Percentiles rank a stretch among this genome's conserved stretches.
phyloP scores from a whole-genome alignment of 2,797 vertebrate genomes.

The Rhyacichthys aspro region DNA sequence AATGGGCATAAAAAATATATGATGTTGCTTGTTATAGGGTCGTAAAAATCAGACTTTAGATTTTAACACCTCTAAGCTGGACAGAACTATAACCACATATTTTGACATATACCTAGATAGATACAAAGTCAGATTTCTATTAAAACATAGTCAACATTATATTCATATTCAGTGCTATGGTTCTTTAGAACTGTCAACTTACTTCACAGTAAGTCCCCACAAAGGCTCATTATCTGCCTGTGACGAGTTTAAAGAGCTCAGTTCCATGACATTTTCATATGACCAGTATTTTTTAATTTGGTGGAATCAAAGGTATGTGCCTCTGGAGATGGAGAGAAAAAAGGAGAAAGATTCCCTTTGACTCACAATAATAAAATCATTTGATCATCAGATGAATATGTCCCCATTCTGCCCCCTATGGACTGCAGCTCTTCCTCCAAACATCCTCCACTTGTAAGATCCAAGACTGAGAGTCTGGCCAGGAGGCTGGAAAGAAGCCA shows the following conservation, averaged over 20 bases:
- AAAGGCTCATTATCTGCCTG: conserved; percentile 19
- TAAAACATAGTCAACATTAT: too few relatives aligned
- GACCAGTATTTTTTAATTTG: conserved; percentile 34
- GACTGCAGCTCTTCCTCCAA: conserved; percentile 16
- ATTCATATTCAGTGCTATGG: too few relatives aligned
- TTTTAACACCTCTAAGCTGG: too few relatives aligned
- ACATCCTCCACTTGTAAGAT: conserved; percentile 22
- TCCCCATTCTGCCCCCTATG: conserved; percentile 17
- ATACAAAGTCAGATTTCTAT: too few relatives aligned
- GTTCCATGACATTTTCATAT: conserved; percentile 44
- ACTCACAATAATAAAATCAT: conserved; percentile 50
- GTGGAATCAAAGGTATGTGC: conserved; percentile 45
- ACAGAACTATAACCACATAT: too few relatives aligned
- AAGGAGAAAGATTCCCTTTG: conserved; percentile 63
- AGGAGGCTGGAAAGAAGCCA: conserved; percentile 30
- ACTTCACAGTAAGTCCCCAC: neutral
- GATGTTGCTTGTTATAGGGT: too few relatives aligned
- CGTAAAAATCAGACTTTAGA: too few relatives aligned
- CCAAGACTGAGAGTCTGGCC: conserved; percentile 24
- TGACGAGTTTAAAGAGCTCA: conserved; percentile 6
- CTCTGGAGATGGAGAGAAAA: conserved; percentile 9
- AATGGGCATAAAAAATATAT: too few relatives aligned
- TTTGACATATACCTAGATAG: too few relatives aligned
- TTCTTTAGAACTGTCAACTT: neutral
- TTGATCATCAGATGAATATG: conserved; percentile 55